Evolutionary conservation across 2,888 invertebrate genomes (phyloP).

Genomic region (Tridacna crocea): DNA sequence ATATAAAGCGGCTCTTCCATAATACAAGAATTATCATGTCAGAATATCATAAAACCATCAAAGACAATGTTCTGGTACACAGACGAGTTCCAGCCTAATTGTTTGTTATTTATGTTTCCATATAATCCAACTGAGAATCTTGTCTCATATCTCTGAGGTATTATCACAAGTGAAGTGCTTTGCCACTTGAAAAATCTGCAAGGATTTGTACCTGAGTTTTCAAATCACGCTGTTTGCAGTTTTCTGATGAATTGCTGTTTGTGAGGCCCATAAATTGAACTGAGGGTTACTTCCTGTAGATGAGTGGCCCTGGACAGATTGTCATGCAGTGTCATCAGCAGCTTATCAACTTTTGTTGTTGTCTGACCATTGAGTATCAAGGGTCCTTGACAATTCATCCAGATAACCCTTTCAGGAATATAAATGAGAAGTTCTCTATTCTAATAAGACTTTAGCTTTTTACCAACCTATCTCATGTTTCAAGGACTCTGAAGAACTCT

Average conservation of each 20-base stretch:
- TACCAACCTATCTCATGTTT: too few relatives aligned
- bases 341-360: conserved; percentile 28
- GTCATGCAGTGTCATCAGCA: conserved; percentile 62
- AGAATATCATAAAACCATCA: conserved; percentile 49
- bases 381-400: background rate
- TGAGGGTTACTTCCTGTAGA: conserved; percentile 54
- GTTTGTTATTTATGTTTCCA: conserved; percentile 36
- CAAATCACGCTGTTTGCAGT: background rate
- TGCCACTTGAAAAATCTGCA: conserved; percentile 27
- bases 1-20: conserved; percentile 31
- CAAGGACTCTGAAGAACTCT: too few relatives aligned
- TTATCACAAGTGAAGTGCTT: conserved; percentile 40
- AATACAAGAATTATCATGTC: conserved; percentile 45
- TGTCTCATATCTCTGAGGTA: conserved; percentile 29
- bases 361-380: conserved; percentile 21
- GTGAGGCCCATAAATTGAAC: conserved; percentile 2
- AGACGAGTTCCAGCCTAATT: conserved; percentile 36
- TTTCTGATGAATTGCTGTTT: conserved; percentile 1
- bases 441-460: too few relatives aligned
- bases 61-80: conserved; percentile 35
- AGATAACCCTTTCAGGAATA: background rate
- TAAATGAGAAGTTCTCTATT: too few relatives aligned
- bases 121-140: conserved; percentile 24
- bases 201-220: conserved; percentile 18
- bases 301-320: conserved; percentile 57